Conservation (phyloP, 2,113 vertebrate genomes). For the Pogona vitticeps region DNA sequence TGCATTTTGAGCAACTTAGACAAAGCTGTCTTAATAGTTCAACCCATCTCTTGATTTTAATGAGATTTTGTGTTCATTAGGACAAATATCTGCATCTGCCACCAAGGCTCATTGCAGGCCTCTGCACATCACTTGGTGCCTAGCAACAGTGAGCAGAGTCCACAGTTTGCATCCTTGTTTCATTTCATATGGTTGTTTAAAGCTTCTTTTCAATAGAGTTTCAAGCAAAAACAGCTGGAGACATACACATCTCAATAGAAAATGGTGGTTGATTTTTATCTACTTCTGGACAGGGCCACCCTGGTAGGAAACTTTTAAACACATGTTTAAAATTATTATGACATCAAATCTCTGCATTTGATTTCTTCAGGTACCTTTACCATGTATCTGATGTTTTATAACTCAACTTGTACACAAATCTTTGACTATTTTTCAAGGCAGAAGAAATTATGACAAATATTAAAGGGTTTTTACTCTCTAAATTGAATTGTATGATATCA, state of each 20-base stretch:
- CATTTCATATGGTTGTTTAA: conserved; percentile 59
- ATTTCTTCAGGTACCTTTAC: conserved; percentile 30
- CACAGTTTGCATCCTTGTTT: conserved; percentile 49
- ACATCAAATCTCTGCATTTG: conserved; percentile 50
- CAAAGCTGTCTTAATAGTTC: conserved; percentile 24
- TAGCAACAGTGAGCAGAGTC: conserved; percentile 70
- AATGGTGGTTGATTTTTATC: conserved; percentile 51
- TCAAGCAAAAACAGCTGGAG: conserved; percentile 55
- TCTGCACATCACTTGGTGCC: conserved; percentile 65
- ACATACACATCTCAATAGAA: conserved; percentile 42
- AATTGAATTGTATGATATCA: background rate
- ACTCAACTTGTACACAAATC: conserved; percentile 7
- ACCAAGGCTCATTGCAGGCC: conserved; percentile 50
- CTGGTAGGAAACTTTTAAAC: conserved; percentile 45
- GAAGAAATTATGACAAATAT: background rate
- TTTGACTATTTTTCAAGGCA: conserved; percentile 14
- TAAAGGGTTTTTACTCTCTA: background rate
- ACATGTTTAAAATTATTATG: conserved; percentile 32
- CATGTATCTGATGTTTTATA: background rate
- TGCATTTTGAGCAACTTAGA: background rate
- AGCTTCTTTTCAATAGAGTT: conserved; percentile 52
- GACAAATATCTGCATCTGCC: conserved; percentile 58
- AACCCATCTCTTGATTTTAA: conserved; percentile 36
- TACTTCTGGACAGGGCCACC: conserved; percentile 48
- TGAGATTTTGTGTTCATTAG: conserved; percentile 51